Evolutionary conservation across 1,140 invertebrate genomes (phyloP).

Genomic region (Drosophila ercepeae): DNA sequence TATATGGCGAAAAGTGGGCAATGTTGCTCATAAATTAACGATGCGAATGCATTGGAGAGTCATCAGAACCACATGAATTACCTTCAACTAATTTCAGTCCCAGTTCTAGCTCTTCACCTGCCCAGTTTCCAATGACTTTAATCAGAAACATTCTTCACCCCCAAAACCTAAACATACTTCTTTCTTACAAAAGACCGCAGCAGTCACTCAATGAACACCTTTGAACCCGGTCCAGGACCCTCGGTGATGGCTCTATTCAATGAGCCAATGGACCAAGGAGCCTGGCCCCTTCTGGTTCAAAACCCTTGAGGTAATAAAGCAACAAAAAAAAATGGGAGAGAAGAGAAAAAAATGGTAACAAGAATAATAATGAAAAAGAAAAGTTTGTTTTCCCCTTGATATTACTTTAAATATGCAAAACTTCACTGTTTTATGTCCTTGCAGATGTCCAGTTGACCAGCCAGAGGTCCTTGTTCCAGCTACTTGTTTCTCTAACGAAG

Average conservation of each 20-base stretch:
- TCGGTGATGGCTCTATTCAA: slow-evolving; percentile 24
- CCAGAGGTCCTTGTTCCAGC: slow-evolving; percentile 28
- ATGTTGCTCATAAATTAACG: slow-evolving; percentile 12
- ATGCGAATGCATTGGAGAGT: slow-evolving; percentile 19
- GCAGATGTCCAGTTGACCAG: slow-evolving; percentile 40
- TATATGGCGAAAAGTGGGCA: background rate
- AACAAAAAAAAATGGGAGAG: background rate
- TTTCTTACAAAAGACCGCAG: slow-evolving; percentile 16
- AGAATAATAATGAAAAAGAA: slow-evolving; percentile 46
- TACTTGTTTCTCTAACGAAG: slow-evolving; percentile 42
- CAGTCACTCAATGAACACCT: slow-evolving; percentile 49
- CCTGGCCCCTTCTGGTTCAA: background rate
- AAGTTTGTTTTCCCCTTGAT: slow-evolving; percentile 50
- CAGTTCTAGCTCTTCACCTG: background rate
- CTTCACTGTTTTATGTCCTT: slow-evolving; percentile 64
- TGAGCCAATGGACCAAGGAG: slow-evolving; percentile 20
- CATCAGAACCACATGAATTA: slow-evolving; percentile 13
- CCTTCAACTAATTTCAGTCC: slow-evolving; percentile 1
- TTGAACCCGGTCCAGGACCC: slow-evolving; percentile 24
- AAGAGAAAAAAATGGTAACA: slow-evolving; percentile 17
- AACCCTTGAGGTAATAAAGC: slow-evolving; percentile 40
- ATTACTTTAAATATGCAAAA: slow-evolving; percentile 68
- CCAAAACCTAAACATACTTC: background rate
- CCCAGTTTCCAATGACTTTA: background rate
- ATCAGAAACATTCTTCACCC: background rate